Percentiles rank a stretch among this genome's conserved stretches.
Evolutionary conservation across 1,140 invertebrate genomes (phyloP).

Genomic region (Papilio machaon): DNA sequence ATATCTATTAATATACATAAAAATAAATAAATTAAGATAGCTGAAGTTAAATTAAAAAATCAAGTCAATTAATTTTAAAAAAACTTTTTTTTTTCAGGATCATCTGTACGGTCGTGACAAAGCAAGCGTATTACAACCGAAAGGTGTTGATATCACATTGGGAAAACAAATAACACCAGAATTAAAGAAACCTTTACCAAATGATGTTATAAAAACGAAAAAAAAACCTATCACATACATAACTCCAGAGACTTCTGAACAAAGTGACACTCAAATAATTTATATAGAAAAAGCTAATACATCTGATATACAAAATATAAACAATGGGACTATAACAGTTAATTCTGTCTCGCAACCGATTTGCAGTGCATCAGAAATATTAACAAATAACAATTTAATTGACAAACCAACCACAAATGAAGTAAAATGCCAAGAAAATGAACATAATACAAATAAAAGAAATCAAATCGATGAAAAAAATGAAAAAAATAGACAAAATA

Average conservation of each 20-base stretch:
- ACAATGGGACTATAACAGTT: background rate
- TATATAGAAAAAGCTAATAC: slow-evolving; percentile 18
- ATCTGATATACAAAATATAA: background rate
- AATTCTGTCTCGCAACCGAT: slow-evolving; percentile 19
- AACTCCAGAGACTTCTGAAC: background rate
- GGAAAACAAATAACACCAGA: slow-evolving; percentile 21
- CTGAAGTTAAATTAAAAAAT: background rate
- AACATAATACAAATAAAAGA: background rate
- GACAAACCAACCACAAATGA: background rate
- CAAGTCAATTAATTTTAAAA: background rate
- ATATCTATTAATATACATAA: no score
- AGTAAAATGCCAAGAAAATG: background rate
- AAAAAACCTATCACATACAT: background rate
- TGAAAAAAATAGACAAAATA: background rate
- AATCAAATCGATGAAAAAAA: background rate
- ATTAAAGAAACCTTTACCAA: slow-evolving; percentile 54
- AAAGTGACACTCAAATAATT: background rate
- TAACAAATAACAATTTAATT: background rate
- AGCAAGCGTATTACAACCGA: slow-evolving; percentile 38
- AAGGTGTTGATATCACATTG: slow-evolving; percentile 51
- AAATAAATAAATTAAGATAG: background rate
- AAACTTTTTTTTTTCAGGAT: slow-evolving; percentile 45
- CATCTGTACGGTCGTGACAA: slow-evolving; percentile 40
- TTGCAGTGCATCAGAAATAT: slow-evolving; percentile 8
- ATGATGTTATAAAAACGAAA: slow-evolving; percentile 52